Evolutionary conservation across 2,113 vertebrate species (phyloP).

Genomic region (Pyxicephalus adspersus): DNA sequence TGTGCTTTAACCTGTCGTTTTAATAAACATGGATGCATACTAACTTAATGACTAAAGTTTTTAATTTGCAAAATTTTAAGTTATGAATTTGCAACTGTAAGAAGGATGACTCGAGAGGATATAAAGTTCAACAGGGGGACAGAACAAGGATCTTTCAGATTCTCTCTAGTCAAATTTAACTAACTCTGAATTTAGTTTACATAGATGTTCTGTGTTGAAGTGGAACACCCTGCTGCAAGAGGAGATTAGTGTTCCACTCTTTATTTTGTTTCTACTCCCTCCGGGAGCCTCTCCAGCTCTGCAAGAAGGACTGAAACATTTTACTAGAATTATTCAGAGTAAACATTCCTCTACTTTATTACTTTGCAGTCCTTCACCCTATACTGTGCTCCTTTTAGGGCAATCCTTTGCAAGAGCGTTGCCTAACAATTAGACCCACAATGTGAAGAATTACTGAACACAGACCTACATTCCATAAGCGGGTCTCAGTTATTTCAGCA

Average conservation of each 20-base stretch:
- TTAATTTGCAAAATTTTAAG: no score
- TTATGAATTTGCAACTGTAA: background rate
- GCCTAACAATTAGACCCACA: constrained; percentile 32
- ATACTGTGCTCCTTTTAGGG: constrained; percentile 47
- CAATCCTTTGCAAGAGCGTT: constrained; percentile 8
- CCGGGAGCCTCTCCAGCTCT: constrained; percentile 18
- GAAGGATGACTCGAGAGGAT: background rate
- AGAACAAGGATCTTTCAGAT: background rate
- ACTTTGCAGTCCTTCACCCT: background rate
- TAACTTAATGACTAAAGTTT: no score
- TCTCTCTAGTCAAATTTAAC: background rate
- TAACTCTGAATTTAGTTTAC: background rate
- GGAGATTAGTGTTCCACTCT: constrained; percentile 17
- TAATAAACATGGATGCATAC: no score
- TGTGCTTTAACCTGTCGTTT: no score
- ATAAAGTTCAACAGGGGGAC: background rate
- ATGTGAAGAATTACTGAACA: constrained; percentile 29
- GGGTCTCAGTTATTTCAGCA: constrained; percentile 41
- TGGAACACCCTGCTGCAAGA: constrained; percentile 8
- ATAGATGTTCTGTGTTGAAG: background rate
- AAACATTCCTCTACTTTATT: constrained; percentile 51
- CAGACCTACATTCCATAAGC: constrained; percentile 27
- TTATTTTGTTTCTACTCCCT: constrained; percentile 12
- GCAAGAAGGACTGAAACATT: constrained; percentile 29
- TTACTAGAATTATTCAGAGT: constrained; percentile 41